phyloP scores from a whole-genome alignment of 2,797 vertebrate genomes.

The Notolepis coatsorum region DNA sequence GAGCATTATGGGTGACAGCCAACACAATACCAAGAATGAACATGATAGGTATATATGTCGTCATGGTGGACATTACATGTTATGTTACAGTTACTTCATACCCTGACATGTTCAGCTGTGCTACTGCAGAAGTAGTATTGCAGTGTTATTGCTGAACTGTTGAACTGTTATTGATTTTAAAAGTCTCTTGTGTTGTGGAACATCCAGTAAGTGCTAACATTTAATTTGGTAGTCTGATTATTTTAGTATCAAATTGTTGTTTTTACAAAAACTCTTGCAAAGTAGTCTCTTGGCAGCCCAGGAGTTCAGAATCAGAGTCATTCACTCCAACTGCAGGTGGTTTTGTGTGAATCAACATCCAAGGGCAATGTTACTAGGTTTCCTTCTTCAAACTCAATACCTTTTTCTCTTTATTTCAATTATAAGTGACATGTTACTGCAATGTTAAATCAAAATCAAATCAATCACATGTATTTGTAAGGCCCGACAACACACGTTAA shows the following conservation, averaged over 20 bases:
- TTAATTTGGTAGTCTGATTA: neutral
- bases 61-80: too few species aligned
- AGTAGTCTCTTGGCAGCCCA: neutral
- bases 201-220: neutral
- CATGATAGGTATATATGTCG: too few species aligned
- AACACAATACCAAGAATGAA: too few species aligned
- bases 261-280: neutral
- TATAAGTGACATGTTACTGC: slow-evolving; percentile 6
- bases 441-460: too few species aligned
- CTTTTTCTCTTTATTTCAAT: slow-evolving; percentile 2
- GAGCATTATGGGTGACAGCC: too few species aligned
- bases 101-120: too few species aligned
- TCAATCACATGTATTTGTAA: too few species aligned
- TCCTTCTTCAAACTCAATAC: neutral
- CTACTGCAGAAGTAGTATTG: too few species aligned
- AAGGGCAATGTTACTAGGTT: neutral
- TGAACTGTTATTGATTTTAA: neutral
- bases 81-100: too few species aligned
- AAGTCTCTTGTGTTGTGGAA: neutral
- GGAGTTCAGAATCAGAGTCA: neutral
- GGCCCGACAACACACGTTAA: too few species aligned
- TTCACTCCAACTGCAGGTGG: slow-evolving; percentile 18
- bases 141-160: too few species aligned
- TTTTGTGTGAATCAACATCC: neutral
- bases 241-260: neutral